phyloP scores from a whole-genome alignment of 1,140 invertebrate species.

The Drosophila mauritiana region DNA sequence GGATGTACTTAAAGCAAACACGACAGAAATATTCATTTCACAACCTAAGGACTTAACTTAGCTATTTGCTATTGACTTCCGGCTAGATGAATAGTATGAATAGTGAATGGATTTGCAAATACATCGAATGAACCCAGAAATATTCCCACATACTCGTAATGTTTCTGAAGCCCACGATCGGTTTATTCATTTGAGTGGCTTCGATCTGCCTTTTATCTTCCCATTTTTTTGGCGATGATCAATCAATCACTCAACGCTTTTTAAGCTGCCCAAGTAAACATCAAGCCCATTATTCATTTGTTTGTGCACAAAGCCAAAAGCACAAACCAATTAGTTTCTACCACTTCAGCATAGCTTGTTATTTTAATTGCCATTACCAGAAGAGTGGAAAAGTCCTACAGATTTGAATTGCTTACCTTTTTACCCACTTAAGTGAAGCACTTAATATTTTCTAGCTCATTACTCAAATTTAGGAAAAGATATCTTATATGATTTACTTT shows the following conservation, averaged over 20 bases:
- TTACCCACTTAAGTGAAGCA: too few species aligned
- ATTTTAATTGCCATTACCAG: neutral
- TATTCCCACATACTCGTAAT: conserved; percentile 20
- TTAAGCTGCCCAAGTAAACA: conserved; percentile 12
- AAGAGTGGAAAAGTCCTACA: neutral
- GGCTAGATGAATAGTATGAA: neutral
- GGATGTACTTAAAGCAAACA: conserved; percentile 16
- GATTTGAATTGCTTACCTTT: too few species aligned
- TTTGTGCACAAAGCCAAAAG: neutral
- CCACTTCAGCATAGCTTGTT: neutral
- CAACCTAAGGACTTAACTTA: too few species aligned
- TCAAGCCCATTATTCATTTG: conserved; percentile 28
- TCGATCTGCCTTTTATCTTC: conserved; percentile 3
- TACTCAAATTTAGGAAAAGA: too few species aligned
- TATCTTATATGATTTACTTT: neutral
- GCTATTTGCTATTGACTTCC: conserved; percentile 24
- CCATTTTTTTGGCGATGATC: conserved; percentile 12
- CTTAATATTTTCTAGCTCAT: too few species aligned
- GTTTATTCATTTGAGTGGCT: conserved; percentile 3
- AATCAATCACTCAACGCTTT: conserved; percentile 25
- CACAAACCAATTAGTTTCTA: conserved; percentile 3
- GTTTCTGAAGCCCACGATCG: conserved; percentile 15
- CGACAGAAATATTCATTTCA: too few species aligned
- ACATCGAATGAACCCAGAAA: neutral
- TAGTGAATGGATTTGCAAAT: neutral